phyloP scores from a whole-genome alignment of 2,113 vertebrate species.

The Neoarius graeffei region DNA sequence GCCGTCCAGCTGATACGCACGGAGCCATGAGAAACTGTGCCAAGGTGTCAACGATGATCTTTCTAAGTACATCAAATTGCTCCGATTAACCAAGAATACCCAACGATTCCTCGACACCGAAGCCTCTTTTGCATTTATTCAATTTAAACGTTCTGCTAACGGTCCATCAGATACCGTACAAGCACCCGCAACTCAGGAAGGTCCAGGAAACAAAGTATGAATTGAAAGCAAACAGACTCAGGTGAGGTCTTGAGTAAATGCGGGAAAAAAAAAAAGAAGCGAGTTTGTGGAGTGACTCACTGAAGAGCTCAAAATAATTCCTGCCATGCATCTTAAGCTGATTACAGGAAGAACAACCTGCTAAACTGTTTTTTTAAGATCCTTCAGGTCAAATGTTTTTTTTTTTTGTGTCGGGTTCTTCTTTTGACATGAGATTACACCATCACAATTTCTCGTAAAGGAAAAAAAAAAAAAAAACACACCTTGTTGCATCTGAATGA shows the following conservation, averaged over 20 bases:
- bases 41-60: background rate
- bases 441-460: too few species aligned
- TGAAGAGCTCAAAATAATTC: slow-evolving; percentile 48
- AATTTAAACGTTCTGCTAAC: background rate
- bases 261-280: background rate
- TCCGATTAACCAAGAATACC: background rate
- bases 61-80: background rate
- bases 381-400: slow-evolving; percentile 28
- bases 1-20: slow-evolving; percentile 37
- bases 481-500: background rate
- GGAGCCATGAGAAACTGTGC: slow-evolving; percentile 36
- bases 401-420: slow-evolving; percentile 52
- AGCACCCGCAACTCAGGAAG: background rate
- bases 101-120: background rate
- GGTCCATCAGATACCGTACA: background rate
- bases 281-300: slow-evolving; percentile 29
- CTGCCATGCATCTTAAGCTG: slow-evolving; percentile 63
- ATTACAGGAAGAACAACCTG: slow-evolving; percentile 66
- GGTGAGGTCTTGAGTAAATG: background rate
- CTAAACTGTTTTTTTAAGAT: slow-evolving; percentile 61
- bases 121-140: background rate
- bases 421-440: slow-evolving; percentile 7
- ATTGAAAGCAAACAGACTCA: background rate
- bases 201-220: background rate
- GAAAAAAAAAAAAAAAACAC: background rate